Conservation (phyloP, 2,888 invertebrate genomes). For the Eupithecia dodoneata region DNA sequence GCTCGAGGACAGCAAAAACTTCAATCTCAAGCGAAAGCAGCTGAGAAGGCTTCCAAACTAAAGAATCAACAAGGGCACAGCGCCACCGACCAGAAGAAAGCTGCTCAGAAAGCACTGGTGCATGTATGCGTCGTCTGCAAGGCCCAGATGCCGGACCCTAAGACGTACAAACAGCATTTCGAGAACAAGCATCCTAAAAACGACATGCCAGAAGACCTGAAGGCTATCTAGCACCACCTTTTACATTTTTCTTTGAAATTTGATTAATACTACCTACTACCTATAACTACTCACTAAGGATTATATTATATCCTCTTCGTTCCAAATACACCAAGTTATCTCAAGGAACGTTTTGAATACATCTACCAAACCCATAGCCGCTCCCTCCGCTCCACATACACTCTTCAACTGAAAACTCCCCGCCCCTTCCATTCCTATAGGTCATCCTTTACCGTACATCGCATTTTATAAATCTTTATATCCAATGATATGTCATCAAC, state of each 20-base stretch:
- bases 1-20: conserved; percentile 99
- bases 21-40: conserved; percentile 98
- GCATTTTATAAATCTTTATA: too few relatives aligned
- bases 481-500: too few relatives aligned
- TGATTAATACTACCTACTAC: conserved; percentile 22
- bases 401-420: too few relatives aligned
- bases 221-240: conserved; percentile 83
- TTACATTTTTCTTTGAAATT: conserved; percentile 15
- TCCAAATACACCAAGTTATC: too few relatives aligned
- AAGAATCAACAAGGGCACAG: conserved; percentile 96
- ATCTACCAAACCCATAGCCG: too few relatives aligned
- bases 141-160: conserved; percentile 99
- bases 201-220: conserved; percentile 93
- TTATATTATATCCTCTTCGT: neutral
- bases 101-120: conserved; percentile 96
- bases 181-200: conserved; percentile 99
- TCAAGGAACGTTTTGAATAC: too few relatives aligned
- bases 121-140: conserved; percentile 96
- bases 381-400: too few relatives aligned
- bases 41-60: conserved; percentile 93
- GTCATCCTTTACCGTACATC: too few relatives aligned
- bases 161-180: conserved; percentile 99
- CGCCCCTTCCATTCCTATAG: too few relatives aligned
- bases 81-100: conserved; percentile 94
- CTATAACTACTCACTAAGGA: conserved; percentile 27